phyloP scores from a whole-genome alignment of 2,888 invertebrate genomes.

The Spisula subtruncata region DNA sequence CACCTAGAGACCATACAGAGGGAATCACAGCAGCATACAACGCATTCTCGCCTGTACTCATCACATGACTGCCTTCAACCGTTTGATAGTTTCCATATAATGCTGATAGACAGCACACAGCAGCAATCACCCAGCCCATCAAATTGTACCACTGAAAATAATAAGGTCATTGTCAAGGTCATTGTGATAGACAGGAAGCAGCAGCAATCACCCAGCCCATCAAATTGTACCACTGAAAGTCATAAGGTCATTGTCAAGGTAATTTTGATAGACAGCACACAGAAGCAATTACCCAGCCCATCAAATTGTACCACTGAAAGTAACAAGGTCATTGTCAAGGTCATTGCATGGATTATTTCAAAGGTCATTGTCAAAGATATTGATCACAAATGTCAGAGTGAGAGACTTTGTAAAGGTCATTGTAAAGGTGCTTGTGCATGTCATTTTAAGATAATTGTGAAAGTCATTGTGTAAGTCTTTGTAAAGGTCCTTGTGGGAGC shows the following conservation, averaged over 20 bases:
- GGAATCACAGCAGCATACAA: constrained; percentile 88
- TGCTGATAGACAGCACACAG: constrained; percentile 78
- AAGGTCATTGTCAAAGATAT: too few species aligned
- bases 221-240: constrained; percentile 74
- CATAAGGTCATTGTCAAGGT: too few species aligned
- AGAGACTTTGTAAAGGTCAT: too few species aligned
- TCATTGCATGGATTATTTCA: too few species aligned
- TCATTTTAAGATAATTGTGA: too few species aligned
- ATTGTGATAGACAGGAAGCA: constrained; percentile 71
- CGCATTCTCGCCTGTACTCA: constrained; percentile 78
- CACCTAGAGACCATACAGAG: constrained; percentile 88
- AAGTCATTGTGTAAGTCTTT: too few species aligned
- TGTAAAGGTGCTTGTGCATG: too few species aligned
- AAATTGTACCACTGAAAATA: constrained; percentile 72
- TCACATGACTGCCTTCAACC: constrained; percentile 75
- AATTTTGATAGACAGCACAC: constrained; percentile 72
- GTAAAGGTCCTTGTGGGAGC: too few species aligned
- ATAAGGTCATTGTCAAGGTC: too few species aligned
- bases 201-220: constrained; percentile 84
- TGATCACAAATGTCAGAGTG: too few species aligned
- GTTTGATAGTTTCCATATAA: constrained; percentile 86
- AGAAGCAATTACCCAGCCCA: constrained; percentile 84
- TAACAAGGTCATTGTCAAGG: background rate
- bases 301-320: constrained; percentile 74
- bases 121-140: constrained; percentile 84